Percentiles rank a stretch among this genome's conserved stretches.
These are phyloP conservation scores for Unio pictorum DNA, from an alignment of 2,888 invertebrate genomes.

Conservation along the genomic window DNA sequence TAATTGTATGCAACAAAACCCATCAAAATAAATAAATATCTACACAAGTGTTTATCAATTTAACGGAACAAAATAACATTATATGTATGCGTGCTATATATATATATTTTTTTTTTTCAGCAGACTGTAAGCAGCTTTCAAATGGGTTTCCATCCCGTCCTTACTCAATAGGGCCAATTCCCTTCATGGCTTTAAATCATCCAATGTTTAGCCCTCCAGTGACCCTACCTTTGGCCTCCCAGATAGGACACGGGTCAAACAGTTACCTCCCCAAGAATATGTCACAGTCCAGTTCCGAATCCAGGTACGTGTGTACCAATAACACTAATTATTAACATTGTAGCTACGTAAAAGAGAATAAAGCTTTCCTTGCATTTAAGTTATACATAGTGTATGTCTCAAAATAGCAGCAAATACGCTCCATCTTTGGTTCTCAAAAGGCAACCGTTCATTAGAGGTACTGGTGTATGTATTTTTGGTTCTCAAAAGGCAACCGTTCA, in stretches of 20 bases:
- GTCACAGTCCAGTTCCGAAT: conserved; percentile 47
- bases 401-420: no score
- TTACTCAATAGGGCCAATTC: conserved; percentile 60
- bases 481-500: no score
- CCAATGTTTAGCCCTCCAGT: conserved; percentile 63
- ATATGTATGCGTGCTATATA: not conserved
- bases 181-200: conserved; percentile 66
- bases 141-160: conserved; percentile 68
- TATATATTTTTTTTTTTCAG: conserved; percentile 9
- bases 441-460: no score
- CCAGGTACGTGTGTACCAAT: conserved; percentile 10
- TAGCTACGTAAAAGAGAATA: no score
- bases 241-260: conserved; percentile 59
- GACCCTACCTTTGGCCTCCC: conserved; percentile 62
- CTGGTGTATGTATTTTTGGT: no score
- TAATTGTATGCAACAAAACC: no score
- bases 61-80: no score
- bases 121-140: conserved; percentile 60
- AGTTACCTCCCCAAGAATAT: conserved; percentile 49
- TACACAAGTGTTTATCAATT: no score
- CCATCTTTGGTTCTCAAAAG: no score
- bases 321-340: not conserved
- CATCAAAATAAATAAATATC: no score
- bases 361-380: no score
- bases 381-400: no score